Conservation (phyloP, 1,140 invertebrate species). For the Aleiodes sp. region DNA sequence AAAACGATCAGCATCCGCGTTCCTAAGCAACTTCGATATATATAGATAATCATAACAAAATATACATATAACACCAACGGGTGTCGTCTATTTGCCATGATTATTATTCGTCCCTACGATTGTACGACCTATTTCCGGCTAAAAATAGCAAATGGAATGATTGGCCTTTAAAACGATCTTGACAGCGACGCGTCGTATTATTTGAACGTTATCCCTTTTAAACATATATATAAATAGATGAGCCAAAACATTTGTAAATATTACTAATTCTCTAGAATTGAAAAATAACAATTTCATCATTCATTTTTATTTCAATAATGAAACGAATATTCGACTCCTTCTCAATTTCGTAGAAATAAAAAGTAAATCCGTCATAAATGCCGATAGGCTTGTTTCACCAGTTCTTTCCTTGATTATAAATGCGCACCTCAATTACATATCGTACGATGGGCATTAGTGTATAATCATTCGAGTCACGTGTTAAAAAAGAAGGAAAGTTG, state of each 20-base stretch:
- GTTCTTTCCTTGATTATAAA: neutral
- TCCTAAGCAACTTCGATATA: neutral
- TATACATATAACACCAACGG: neutral
- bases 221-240: conserved; percentile 13
- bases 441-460: neutral
- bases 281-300: too few relatives aligned
- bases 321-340: too few relatives aligned
- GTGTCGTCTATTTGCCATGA: conserved; percentile 23
- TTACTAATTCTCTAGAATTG: too few relatives aligned
- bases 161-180: conserved; percentile 50
- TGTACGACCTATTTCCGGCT: conserved; percentile 61
- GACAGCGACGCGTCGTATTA: conserved; percentile 41
- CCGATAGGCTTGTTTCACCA: neutral
- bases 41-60: conserved; percentile 37
- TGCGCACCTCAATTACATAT: neutral
- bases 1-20: too few relatives aligned
- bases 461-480: neutral
- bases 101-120: conserved; percentile 43
- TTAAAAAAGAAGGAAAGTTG: neutral
- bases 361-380: neutral
- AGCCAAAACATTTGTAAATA: too few relatives aligned
- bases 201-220: conserved; percentile 15
- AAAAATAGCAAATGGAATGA: conserved; percentile 66
- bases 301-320: too few relatives aligned
- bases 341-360: too few relatives aligned